phyloP scores from a whole-genome alignment of 2,113 vertebrate species.

The Leptobrachium ailaonicum region DNA sequence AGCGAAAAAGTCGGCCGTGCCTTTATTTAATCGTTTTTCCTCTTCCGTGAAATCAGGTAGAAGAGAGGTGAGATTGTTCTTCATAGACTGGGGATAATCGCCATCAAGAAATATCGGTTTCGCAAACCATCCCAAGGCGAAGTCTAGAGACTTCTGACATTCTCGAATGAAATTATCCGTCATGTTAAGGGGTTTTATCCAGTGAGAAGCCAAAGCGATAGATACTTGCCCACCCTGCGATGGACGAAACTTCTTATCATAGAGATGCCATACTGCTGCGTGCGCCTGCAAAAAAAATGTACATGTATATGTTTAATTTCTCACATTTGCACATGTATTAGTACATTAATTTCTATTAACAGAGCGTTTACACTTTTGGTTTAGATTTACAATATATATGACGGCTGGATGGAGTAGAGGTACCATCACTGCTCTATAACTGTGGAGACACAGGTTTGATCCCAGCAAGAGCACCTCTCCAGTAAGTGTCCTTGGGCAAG shows the following conservation, averaged over 20 bases:
- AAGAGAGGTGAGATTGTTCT: constrained; percentile 73
- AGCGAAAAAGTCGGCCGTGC: constrained; percentile 93
- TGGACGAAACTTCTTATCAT: constrained; percentile 81
- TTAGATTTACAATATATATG: too few relatives aligned
- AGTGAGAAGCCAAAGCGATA: constrained; percentile 92
- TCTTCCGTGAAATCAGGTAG: constrained; percentile 80
- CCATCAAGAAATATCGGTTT: constrained; percentile 90
- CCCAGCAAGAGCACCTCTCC: too few relatives aligned
- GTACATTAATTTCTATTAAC: too few relatives aligned
- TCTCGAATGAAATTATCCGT: constrained; percentile 73
- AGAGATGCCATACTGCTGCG: constrained; percentile 89
- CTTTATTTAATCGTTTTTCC: constrained; percentile 77
- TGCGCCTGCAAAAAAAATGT: constrained; percentile 78
- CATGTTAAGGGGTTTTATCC: constrained; percentile 83
- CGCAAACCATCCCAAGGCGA: constrained; percentile 95
- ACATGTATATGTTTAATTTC: not conserved
- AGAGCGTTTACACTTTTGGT: too few relatives aligned
- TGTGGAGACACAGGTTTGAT: too few relatives aligned
- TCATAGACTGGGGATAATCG: constrained; percentile 92
- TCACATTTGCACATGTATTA: too few relatives aligned
- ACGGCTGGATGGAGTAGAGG: too few relatives aligned
- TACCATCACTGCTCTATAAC: too few relatives aligned
- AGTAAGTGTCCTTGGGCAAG: too few relatives aligned
- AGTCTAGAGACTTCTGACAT: constrained; percentile 92
- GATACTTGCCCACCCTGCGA: constrained; percentile 83